phyloP scores from a whole-genome alignment of 2,888 invertebrate species.

The Chydorus sphaericus region DNA sequence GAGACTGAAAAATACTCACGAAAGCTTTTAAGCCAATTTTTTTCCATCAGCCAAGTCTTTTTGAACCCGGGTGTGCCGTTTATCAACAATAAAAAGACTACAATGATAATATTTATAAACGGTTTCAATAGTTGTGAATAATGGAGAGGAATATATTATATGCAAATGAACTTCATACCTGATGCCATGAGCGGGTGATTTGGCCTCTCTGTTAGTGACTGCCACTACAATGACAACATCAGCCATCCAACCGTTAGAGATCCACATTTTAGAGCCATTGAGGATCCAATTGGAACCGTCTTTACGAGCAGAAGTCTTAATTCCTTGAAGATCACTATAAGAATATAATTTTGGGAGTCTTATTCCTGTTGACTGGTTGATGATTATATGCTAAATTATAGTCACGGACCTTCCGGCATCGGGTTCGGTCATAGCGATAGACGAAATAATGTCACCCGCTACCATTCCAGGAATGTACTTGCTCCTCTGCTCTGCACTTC shows the following conservation, averaged over 20 bases:
- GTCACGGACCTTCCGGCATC: constrained; percentile 31
- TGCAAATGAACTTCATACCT: too few species aligned
- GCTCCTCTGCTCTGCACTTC: constrained; percentile 30
- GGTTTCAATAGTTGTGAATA: too few species aligned
- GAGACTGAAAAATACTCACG: not conserved
- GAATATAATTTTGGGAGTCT: not conserved
- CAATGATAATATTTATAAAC: too few species aligned
- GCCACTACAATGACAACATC: constrained; percentile 33
- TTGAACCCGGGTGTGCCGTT: constrained; percentile 30
- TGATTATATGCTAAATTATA: too few species aligned
- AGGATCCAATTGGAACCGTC: constrained; percentile 32
- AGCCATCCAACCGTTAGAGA: constrained; percentile 31
- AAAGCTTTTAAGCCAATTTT: constrained; percentile 28
- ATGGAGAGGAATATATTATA: too few species aligned
- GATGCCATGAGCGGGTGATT: constrained; percentile 31
- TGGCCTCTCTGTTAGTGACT: constrained; percentile 29
- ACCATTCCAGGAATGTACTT: constrained; percentile 30
- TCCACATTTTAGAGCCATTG: constrained; percentile 33
- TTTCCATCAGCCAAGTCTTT: constrained; percentile 30
- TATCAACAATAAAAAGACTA: constrained; percentile 32
- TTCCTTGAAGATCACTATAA: constrained; percentile 31
- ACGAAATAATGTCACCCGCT: constrained; percentile 30
- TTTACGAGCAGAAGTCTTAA: constrained; percentile 29
- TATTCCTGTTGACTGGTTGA: not conserved
- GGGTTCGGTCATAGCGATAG: constrained; percentile 34